Evolutionary conservation across 1,140 invertebrate species (phyloP), one percentile per base, ranked within the genome.

Genomic region (Oscheius sp.): DNA sequence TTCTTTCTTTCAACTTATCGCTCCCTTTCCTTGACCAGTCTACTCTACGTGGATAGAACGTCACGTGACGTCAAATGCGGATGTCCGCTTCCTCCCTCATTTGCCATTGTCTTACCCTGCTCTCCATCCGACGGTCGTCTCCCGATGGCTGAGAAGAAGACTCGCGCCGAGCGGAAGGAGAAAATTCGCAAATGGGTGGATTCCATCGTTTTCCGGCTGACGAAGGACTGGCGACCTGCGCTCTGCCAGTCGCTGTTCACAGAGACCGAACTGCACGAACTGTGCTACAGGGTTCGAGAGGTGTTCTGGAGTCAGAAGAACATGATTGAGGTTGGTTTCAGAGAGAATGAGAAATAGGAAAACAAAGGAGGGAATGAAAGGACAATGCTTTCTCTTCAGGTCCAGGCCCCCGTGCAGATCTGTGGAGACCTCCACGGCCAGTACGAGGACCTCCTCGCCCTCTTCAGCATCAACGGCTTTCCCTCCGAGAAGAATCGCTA

Each of bases 341-440:
- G n/a, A n/a, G n/a, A n/a, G n/a, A 55, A 7, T 89, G n/a, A n/a
- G n/a, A n/a, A n/a, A n/a, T n/a, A n/a, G n/a, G n/a, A n/a, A n/a
- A n/a, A n/a, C n/a, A n/a, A n/a, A n/a, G n/a, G n/a, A n/a, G n/a
- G n/a, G n/a, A n/a, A n/a, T n/a, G n/a, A n/a, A n/a, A n/a, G n/a
- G n/a, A n/a, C n/a, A n/a, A n/a, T n/a, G n/a, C 88, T 3, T 55
- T 26, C 35, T 32, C 7, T 61, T 36, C 36, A 76, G 72, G 28
- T 76, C 29, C 31, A 67, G 15, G 71, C 71, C 20, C 74, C 74
- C 1, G 78, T 86, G 13, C 85, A 83, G 68, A 84, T 88, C 20
- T 86, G 85, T 82, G 87, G 87, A 32, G 87, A 88, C 77, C 85
- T 88, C 32, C 87, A 88, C 80, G 87, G 87, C 65, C 87, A 88